Conservation (phyloP, 1,140 invertebrate genomes). For the Caenorhabditis tropicalis region DNA sequence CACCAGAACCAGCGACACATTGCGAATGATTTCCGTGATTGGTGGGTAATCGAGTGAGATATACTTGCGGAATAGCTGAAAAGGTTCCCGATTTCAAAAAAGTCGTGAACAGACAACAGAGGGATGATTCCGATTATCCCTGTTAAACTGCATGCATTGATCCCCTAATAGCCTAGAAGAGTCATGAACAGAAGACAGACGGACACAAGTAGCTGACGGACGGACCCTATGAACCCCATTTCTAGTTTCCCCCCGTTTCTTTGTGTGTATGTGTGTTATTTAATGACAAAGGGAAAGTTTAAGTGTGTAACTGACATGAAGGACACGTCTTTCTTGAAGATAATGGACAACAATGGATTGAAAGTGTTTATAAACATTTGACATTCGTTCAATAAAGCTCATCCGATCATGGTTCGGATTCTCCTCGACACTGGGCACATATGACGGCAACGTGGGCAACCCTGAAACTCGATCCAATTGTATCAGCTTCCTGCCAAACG, state of each 20-base stretch:
- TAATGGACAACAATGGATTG: slow-evolving; percentile 42
- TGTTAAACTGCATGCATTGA: too few species aligned
- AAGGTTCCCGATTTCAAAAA: neutral
- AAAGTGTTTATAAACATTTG: slow-evolving; percentile 20
- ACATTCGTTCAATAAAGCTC: slow-evolving; percentile 14
- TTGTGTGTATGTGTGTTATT: too few species aligned
- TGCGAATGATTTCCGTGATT: neutral
- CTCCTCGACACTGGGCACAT: slow-evolving; percentile 16
- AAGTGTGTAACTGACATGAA: neutral
- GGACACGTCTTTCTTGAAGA: slow-evolving; percentile 17
- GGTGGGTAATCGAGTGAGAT: neutral
- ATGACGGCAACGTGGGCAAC: neutral
- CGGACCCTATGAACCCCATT: too few species aligned
- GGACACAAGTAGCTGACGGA: too few species aligned
- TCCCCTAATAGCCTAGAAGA: too few species aligned
- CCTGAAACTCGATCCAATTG: slow-evolving; percentile 9
- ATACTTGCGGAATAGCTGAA: neutral
- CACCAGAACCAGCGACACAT: neutral
- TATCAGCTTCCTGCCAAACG: neutral
- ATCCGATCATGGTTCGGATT: slow-evolving; percentile 25
- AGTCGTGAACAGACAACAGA: neutral
- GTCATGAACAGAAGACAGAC: too few species aligned
- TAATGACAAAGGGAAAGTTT: neutral
- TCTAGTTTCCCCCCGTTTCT: too few species aligned
- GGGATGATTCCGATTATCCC: too few species aligned